phyloP scores from a whole-genome alignment of 2,888 invertebrate genomes.

The Urechis unicinctus region DNA sequence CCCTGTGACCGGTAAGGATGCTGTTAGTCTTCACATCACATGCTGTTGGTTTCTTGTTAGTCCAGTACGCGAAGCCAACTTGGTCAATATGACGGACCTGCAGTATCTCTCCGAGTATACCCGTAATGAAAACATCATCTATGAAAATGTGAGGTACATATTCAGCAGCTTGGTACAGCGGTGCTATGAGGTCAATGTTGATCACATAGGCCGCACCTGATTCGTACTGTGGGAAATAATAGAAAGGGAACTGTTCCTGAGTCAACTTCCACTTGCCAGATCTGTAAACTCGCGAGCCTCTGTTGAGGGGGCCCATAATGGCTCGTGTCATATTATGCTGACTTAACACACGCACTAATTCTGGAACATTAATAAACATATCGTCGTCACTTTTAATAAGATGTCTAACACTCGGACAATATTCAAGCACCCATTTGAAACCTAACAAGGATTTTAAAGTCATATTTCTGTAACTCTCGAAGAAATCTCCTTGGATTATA shows the following conservation, averaged over 20 bases:
- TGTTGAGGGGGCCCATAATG: slow-evolving; percentile 21
- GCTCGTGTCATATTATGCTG: slow-evolving; percentile 5
- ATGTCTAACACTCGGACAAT: slow-evolving; percentile 16
- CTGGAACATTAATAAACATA: slow-evolving; percentile 23
- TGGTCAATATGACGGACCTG: slow-evolving; percentile 15
- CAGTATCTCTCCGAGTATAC: slow-evolving; percentile 21
- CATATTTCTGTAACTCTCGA: slow-evolving; percentile 21
- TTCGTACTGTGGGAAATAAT: slow-evolving; percentile 20
- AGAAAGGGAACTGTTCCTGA: slow-evolving; percentile 16
- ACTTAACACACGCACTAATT: slow-evolving; percentile 10
- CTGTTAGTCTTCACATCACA: slow-evolving; percentile 16
- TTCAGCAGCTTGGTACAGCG: slow-evolving; percentile 14
- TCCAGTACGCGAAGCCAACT: slow-evolving; percentile 22
- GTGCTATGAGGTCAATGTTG: slow-evolving; percentile 15
- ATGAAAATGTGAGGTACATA: slow-evolving; percentile 21
- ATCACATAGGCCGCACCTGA: slow-evolving; percentile 22
- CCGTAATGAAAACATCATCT: slow-evolving; percentile 28
- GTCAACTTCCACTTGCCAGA: slow-evolving; percentile 17
- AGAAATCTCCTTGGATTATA: slow-evolving; percentile 20
- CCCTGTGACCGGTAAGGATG: slow-evolving; percentile 15
- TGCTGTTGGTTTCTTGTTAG: slow-evolving; percentile 5
- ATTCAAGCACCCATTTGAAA: slow-evolving; percentile 17
- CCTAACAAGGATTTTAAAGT: slow-evolving; percentile 24
- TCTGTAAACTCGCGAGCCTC: slow-evolving; percentile 13
- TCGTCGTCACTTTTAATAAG: slow-evolving; percentile 25